These are phyloP conservation scores for Uria aalge DNA, from an alignment of 2,113 vertebrate species.

Conservation along the genomic window DNA sequence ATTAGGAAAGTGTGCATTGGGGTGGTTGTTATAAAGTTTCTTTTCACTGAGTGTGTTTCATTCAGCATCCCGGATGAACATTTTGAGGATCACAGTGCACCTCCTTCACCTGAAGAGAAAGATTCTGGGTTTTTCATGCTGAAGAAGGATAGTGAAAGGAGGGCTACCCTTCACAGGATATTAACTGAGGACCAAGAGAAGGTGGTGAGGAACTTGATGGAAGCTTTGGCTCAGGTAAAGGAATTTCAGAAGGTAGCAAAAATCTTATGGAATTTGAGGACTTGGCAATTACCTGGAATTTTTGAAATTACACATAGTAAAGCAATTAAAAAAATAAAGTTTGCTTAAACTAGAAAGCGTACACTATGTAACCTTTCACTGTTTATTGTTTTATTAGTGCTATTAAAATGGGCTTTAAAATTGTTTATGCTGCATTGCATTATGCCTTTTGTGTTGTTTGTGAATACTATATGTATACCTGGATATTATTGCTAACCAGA, in stretches of 20 bases:
- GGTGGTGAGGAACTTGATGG: conserved; percentile 91
- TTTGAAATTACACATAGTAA: not conserved
- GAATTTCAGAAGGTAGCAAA: not conserved
- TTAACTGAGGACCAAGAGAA: conserved; percentile 92
- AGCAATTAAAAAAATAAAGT: not conserved
- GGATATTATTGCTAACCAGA: not conserved
- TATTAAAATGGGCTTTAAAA: not conserved
- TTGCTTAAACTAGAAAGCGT: not conserved
- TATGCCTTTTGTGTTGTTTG: not conserved
- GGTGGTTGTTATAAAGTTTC: not conserved
- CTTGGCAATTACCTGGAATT: not conserved
- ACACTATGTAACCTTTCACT: not conserved
- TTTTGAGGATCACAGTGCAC: conserved; percentile 98
- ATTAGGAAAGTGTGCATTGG: not conserved
- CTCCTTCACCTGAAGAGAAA: conserved; percentile 96
- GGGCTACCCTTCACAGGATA: conserved; percentile 93
- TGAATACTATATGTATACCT: not conserved
- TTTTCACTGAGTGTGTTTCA: not conserved
- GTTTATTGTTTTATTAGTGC: not conserved
- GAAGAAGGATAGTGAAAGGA: conserved; percentile 94
- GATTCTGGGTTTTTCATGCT: conserved; percentile 97
- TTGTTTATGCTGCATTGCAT: not conserved
- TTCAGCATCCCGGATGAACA: conserved; percentile 95
- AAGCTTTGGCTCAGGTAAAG: conserved; percentile 88
- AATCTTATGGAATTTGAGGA: not conserved